Conservation (phyloP, 2,888 invertebrate species). For the Hololepta plana region DNA sequence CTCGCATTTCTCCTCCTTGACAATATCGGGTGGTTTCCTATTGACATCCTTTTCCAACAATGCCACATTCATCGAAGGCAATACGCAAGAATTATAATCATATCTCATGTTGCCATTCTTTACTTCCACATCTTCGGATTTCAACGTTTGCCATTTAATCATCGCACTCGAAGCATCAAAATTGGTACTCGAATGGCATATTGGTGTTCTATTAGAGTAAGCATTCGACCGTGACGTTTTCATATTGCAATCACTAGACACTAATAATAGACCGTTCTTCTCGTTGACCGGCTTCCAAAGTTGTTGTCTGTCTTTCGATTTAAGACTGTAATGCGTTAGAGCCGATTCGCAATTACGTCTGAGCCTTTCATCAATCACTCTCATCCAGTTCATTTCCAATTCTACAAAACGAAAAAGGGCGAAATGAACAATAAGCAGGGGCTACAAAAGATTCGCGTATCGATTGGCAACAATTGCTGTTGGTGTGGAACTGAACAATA, state of each 20-base stretch:
- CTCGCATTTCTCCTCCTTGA: slow-evolving; percentile 4
- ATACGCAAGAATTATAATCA: slow-evolving; percentile 12
- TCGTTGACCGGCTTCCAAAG: slow-evolving; percentile 6
- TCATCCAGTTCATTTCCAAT: slow-evolving; percentile 43
- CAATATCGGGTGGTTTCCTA: slow-evolving; percentile 7
- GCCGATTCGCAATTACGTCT: slow-evolving; percentile 32
- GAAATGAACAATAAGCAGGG: too few relatives aligned
- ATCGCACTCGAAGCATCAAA: too few relatives aligned
- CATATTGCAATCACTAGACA: slow-evolving; percentile 7
- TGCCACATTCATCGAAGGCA: slow-evolving; percentile 15
- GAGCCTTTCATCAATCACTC: slow-evolving; percentile 41
- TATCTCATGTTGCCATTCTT: too few relatives aligned
- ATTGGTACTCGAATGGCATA: too few relatives aligned
- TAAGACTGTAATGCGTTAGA: slow-evolving; percentile 28
- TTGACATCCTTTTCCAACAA: too few relatives aligned
- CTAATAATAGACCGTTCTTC: slow-evolving; percentile 6
- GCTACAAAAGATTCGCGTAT: background rate
- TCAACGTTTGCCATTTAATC: too few relatives aligned
- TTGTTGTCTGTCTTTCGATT: slow-evolving; percentile 17
- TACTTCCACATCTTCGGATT: too few relatives aligned
- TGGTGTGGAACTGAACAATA: too few relatives aligned
- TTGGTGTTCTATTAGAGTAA: too few relatives aligned
- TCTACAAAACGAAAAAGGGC: slow-evolving; percentile 14
- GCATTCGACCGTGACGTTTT: too few relatives aligned
- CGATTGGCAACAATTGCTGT: too few relatives aligned